Conservation (phyloP, 2,888 invertebrate genomes). For the Margaritifera margaritifera region DNA sequence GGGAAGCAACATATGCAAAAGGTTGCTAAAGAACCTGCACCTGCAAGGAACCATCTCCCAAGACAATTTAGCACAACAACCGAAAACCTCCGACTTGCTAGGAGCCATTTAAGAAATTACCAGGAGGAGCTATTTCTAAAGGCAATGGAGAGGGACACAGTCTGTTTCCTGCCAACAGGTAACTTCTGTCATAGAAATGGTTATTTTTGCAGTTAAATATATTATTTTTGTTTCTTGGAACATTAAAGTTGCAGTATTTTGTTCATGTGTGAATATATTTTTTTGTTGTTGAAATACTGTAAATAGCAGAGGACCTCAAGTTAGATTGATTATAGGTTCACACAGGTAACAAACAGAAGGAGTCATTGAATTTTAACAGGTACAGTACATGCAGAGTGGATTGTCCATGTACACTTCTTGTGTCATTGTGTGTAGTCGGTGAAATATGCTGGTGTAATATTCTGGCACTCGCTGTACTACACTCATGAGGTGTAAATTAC, state of each 20-base stretch:
- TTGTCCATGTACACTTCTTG: no score
- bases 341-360: no score
- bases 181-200: slow-evolving; percentile 2
- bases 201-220: slow-evolving; percentile 1
- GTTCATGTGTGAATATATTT: no score
- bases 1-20: slow-evolving; percentile 48
- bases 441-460: no score
- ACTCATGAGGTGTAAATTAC: no score
- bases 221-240: background rate
- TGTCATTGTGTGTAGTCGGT: no score
- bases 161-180: slow-evolving; percentile 68
- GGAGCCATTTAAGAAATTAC: slow-evolving; percentile 51
- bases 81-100: slow-evolving; percentile 25
- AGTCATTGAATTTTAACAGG: no score
- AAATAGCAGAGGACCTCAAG: no score
- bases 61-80: slow-evolving; percentile 5
- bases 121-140: slow-evolving; percentile 61
- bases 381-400: no score
- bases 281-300: no score
- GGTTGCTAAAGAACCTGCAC: slow-evolving; percentile 42
- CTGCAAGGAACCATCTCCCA: slow-evolving; percentile 26
- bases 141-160: slow-evolving; percentile 51
- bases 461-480: no score
- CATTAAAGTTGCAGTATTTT: background rate
- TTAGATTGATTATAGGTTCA: no score